phyloP scores from a whole-genome alignment of 2,888 invertebrate genomes.

The Cynaeus angustus region DNA sequence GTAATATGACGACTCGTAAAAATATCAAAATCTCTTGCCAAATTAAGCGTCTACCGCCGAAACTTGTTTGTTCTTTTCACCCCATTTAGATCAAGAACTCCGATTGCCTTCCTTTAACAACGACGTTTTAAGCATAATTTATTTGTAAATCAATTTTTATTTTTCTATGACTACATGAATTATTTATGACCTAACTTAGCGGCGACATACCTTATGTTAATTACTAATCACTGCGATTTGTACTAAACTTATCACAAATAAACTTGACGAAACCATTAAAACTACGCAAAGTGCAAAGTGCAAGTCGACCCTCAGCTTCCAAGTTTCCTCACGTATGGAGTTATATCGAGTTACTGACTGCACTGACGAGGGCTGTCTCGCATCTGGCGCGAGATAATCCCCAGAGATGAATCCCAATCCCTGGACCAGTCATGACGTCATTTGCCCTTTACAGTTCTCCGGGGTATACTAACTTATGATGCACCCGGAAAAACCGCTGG shows the following conservation, averaged over 20 bases:
- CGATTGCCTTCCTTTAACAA: constrained; percentile 37
- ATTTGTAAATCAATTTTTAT: constrained; percentile 46
- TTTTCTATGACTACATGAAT: constrained; percentile 49
- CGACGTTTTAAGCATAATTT: constrained; percentile 44
- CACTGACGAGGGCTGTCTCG: constrained; percentile 62
- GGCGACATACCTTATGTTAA: constrained; percentile 38
- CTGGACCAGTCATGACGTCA: constrained; percentile 67
- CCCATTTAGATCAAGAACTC: constrained; percentile 47
- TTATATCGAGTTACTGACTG: constrained; percentile 67
- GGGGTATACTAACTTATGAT: constrained; percentile 63
- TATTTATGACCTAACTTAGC: constrained; percentile 38
- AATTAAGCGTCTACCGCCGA: constrained; percentile 37
- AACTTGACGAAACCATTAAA: not conserved
- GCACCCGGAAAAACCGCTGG: constrained; percentile 50
- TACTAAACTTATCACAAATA: not conserved
- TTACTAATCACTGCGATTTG: constrained; percentile 1
- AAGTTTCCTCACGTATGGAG: constrained; percentile 68
- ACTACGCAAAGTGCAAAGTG: constrained; percentile 37
- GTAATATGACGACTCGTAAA: constrained; percentile 37
- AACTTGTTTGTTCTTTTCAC: constrained; percentile 48
- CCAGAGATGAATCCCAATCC: constrained; percentile 50
- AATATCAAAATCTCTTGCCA: constrained; percentile 43
- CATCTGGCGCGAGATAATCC: constrained; percentile 63
- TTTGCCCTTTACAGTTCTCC: constrained; percentile 56
- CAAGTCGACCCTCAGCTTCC: constrained; percentile 48